Conservation (phyloP, 2,888 invertebrate species). For the Phalera bucephala region DNA sequence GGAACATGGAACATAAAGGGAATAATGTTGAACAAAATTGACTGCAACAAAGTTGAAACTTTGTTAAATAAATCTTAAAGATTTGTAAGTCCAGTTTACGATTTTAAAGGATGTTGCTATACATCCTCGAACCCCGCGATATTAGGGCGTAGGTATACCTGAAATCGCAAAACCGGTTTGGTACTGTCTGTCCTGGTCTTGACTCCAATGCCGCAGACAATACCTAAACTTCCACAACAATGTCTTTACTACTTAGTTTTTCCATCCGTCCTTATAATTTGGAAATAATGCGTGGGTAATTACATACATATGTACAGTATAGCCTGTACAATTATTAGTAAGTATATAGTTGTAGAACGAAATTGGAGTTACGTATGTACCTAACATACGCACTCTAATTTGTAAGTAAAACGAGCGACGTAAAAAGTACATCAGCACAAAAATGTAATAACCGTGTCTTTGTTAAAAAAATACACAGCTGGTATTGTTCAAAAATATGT, state of each 20-base stretch:
- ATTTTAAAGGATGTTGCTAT: too few species aligned
- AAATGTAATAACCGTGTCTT: too few species aligned
- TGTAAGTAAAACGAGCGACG: too few species aligned
- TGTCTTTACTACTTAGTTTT: conserved; percentile 9
- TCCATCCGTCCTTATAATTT: conserved; percentile 29
- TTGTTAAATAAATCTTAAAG: too few species aligned
- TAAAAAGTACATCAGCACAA: too few species aligned
- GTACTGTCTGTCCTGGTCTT: conserved; percentile 22
- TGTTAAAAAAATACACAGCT: too few species aligned
- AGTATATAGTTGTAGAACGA: background rate
- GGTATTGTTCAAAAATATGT: too few species aligned
- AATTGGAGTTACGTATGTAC: background rate
- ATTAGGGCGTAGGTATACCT: background rate
- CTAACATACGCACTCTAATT: too few species aligned
- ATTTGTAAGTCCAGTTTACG: too few species aligned
- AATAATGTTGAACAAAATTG: too few species aligned
- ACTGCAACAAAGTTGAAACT: too few species aligned
- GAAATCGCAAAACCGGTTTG: conserved; percentile 17
- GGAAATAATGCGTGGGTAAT: conserved; percentile 17
- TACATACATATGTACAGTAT: background rate
- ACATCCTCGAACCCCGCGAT: background rate
- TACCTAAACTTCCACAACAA: conserved; percentile 8
- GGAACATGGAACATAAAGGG: too few species aligned
- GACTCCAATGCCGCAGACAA: conserved; percentile 6
- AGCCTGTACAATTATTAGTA: background rate